Percentiles rank a stretch among this genome's conserved stretches.
phyloP scores from a whole-genome alignment of 1,140 invertebrate genomes.

The Bombyx mori region ASM3026992v2 NC_085130.1:16599001-16599500 shows the following conservation, averaged over 20 bases:
- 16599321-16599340: conserved; percentile 26
- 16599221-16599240: too few species aligned
- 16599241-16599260: background rate
- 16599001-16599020: too few species aligned
- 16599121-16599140: too few species aligned
- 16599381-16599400: conserved; percentile 32
- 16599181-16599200: too few species aligned
- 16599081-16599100: too few species aligned
- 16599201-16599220: too few species aligned
- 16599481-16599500: conserved; percentile 21
- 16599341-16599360: conserved; percentile 38
- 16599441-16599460: conserved; percentile 23
- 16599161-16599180: too few species aligned
- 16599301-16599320: conserved; percentile 15
- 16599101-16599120: too few species aligned
- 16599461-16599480: conserved; percentile 28
- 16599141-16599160: too few species aligned
- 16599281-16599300: conserved; percentile 12
- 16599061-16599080: too few species aligned
- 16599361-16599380: conserved; percentile 23
- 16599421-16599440: conserved; percentile 13
- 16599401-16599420: conserved; percentile 28
- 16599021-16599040: too few species aligned
- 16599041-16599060: too few species aligned
- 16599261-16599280: conserved; percentile 11